Evolutionary conservation across 1,140 invertebrate genomes (phyloP).

Genomic region (Limonius californicus): DNA sequence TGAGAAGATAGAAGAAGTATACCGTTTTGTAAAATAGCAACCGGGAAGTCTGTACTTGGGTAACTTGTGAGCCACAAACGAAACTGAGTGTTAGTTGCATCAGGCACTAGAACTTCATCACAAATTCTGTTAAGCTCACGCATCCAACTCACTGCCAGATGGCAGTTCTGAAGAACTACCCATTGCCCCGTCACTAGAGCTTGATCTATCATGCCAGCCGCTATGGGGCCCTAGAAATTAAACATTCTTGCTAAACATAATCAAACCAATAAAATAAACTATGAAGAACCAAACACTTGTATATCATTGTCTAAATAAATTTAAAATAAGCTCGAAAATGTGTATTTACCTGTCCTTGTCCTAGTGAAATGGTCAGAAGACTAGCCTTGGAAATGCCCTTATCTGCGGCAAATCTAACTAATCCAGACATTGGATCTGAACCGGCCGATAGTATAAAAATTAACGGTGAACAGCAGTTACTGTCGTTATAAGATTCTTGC

Average conservation of each 20-base stretch:
- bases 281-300: too few species aligned
- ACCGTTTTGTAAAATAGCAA: conserved; percentile 83
- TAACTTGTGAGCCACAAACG: conserved; percentile 92
- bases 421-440: conserved; percentile 83
- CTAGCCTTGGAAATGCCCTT: conserved; percentile 66
- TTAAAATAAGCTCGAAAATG: not conserved
- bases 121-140: conserved; percentile 74
- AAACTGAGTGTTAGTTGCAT: conserved; percentile 68
- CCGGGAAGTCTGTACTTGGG: conserved; percentile 78
- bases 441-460: conserved; percentile 89
- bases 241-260: too few species aligned
- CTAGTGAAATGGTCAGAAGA: conserved; percentile 84
- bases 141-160: conserved; percentile 91
- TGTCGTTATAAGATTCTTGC: conserved; percentile 78
- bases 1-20: not conserved
- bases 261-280: too few species aligned
- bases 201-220: conserved; percentile 72
- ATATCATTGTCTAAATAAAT: too few species aligned
- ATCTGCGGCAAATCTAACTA: conserved; percentile 80
- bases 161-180: conserved; percentile 94
- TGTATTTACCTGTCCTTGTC: conserved; percentile 80
- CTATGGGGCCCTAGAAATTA: conserved; percentile 67
- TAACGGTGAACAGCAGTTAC: conserved; percentile 76
- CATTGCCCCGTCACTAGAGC: conserved; percentile 75
- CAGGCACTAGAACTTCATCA: conserved; percentile 67